Evolutionary conservation across 2,113 vertebrate species (phyloP).

Genomic region (Pomatostomus ruficeps): DNA sequence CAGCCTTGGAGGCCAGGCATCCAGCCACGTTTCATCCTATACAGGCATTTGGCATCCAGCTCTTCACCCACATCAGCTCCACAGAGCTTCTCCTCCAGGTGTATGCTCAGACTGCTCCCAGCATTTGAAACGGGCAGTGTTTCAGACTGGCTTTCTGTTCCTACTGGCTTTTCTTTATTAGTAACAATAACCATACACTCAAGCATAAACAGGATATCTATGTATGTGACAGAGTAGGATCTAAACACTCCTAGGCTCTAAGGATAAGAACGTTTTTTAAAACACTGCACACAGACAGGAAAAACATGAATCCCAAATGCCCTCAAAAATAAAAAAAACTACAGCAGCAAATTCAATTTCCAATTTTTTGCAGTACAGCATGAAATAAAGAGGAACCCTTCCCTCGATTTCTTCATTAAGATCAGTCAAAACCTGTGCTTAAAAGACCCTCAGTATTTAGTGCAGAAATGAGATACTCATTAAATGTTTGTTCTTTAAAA

Average conservation of each 20-base stretch:
- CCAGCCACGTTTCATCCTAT: not conserved
- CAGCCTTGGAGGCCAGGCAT: not conserved
- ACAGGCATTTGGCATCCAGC: not conserved
- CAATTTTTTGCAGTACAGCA: not conserved
- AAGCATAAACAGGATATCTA: not conserved
- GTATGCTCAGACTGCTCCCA: fast-evolving
- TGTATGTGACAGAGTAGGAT: not conserved
- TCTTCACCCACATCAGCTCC: not conserved
- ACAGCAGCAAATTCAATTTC: not conserved
- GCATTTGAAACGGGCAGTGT: not conserved
- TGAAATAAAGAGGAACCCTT: not conserved
- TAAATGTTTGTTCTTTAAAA: constrained; percentile 47
- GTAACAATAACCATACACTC: not conserved
- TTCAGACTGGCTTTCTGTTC: not conserved
- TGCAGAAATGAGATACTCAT: constrained; percentile 44
- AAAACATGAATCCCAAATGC: not conserved
- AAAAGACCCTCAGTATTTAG: constrained; percentile 38
- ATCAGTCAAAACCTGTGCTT: not conserved
- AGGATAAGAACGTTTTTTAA: not conserved
- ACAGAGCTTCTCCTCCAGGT: not conserved
- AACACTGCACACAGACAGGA: not conserved
- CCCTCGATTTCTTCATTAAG: not conserved
- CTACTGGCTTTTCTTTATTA: not conserved
- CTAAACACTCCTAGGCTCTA: not conserved
- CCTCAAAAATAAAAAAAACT: not conserved